Percentiles rank a stretch among this genome's conserved stretches.
Evolutionary conservation across 2,797 vertebrate species (phyloP).

Genomic region (Notamacropus eugenii): DNA sequence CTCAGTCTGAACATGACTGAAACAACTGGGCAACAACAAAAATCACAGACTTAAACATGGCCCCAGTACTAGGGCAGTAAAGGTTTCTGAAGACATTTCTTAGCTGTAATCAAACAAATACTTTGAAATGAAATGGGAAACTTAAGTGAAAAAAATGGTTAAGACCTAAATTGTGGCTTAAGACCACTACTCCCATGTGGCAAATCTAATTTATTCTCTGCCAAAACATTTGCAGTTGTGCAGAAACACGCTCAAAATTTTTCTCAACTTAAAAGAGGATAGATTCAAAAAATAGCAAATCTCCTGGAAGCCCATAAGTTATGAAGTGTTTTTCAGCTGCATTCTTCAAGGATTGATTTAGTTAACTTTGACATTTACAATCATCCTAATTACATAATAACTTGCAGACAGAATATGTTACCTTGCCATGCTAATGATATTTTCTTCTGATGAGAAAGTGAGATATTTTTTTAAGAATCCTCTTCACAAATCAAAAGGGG

Average conservation of each 20-base stretch:
- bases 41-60: neutral
- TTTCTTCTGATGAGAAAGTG: neutral
- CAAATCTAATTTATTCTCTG: neutral
- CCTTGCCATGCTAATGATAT: neutral
- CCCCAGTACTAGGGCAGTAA: neutral
- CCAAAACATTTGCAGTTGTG: neutral
- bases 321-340: neutral
- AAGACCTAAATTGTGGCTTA: neutral
- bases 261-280: neutral
- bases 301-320: neutral
- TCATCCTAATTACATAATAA: neutral
- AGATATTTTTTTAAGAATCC: neutral
- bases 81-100: neutral
- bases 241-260: neutral
- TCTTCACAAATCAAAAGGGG: neutral
- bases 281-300: neutral
- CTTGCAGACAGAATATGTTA: neutral
- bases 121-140: neutral
- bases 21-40: neutral
- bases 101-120: neutral
- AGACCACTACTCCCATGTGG: neutral
- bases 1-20: neutral
- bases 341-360: neutral
- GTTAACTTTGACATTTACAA: neutral
- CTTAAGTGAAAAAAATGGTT: neutral